A percentile compares a stretch with the other conserved stretches of the same genome.
phyloP scores from a whole-genome alignment of 2,797 vertebrate genomes.

The Anisognathus igniventris region DNA sequence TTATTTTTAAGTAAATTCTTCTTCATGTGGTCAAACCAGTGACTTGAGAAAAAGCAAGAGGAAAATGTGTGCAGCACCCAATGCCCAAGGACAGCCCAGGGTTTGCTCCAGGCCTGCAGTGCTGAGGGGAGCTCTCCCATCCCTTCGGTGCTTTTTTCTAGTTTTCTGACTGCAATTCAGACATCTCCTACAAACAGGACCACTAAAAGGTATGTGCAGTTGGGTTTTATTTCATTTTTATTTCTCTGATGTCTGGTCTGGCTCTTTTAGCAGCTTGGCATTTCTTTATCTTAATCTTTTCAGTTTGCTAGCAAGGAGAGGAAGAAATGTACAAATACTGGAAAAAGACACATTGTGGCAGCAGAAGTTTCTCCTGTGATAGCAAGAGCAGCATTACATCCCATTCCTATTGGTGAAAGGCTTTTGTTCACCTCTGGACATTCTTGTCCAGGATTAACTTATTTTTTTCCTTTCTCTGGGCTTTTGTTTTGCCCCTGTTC shows the following conservation, averaged over 20 bases:
- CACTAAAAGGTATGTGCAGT: conserved; percentile 27
- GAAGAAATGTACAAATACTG: neutral
- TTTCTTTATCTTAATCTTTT: conserved; percentile 46
- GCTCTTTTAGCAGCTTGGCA: neutral
- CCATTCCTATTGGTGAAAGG: neutral
- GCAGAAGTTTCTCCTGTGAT: neutral
- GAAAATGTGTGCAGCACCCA: neutral
- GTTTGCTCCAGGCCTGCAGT: neutral
- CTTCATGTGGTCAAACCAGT: neutral
- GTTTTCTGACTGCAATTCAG: conserved; percentile 11
- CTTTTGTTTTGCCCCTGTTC: neutral
- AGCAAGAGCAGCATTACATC: neutral
- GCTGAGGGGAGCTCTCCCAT: neutral
- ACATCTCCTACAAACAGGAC: conserved; percentile 10
- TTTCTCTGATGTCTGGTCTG: conserved; percentile 15
- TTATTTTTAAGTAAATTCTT: neutral
- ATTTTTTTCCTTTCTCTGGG: neutral
- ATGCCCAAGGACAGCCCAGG: neutral
- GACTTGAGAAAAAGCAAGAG: neutral
- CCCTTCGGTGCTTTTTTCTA: neutral
- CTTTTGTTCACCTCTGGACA: neutral
- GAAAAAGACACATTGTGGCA: neutral
- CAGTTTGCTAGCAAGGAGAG: neutral
- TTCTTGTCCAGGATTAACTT: neutral
- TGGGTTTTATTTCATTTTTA: conserved; percentile 28